These are phyloP conservation scores for Phoxinus phoxinus DNA, from an alignment of 2,113 vertebrate genomes.

Conservation along the genomic window DNA sequence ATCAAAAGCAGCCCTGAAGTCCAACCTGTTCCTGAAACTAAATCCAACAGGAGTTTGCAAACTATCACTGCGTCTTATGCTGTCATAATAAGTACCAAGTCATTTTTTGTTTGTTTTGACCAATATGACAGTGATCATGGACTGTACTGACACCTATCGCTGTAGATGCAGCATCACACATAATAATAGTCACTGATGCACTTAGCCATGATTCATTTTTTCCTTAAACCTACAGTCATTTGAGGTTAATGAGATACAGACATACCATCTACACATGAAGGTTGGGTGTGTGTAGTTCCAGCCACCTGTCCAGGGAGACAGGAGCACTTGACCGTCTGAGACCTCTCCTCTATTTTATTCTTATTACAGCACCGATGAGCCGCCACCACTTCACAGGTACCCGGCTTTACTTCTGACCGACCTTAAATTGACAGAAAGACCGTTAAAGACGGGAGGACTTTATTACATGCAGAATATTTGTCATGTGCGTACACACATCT, in stretches of 20 bases:
- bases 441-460: background rate
- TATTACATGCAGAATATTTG: background rate
- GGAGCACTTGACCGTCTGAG: constrained; percentile 94
- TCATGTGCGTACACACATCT: background rate
- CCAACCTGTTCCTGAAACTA: background rate
- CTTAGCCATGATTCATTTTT: background rate
- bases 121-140: background rate
- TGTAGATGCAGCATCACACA: background rate
- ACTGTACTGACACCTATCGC: background rate
- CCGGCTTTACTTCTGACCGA: constrained; percentile 63
- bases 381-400: constrained; percentile 91
- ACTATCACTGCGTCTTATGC: background rate
- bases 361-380: constrained; percentile 95
- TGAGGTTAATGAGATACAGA: background rate
- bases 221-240: background rate
- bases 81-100: background rate
- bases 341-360: constrained; percentile 94
- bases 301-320: constrained; percentile 95
- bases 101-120: background rate
- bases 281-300: constrained; percentile 86
- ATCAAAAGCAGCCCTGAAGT: background rate
- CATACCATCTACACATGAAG: constrained; percentile 95
- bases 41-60: background rate
- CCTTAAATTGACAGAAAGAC: constrained; percentile 40
- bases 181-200: background rate